A percentile compares a stretch with the other conserved stretches of the same genome.
Evolutionary conservation across 2,113 vertebrate genomes (phyloP).

Genomic region (Leptobrachium leishanense): DNA sequence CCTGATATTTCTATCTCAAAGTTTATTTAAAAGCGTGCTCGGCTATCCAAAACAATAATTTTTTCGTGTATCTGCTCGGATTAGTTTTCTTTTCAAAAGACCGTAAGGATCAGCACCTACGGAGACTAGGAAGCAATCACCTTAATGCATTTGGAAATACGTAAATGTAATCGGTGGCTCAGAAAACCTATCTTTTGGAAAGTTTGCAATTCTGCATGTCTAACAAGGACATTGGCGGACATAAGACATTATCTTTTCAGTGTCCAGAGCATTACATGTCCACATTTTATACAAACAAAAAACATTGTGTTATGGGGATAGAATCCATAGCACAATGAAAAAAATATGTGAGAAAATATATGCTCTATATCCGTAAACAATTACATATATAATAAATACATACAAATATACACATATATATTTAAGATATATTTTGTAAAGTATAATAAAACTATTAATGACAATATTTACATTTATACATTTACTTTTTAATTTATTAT

Average conservation of each 20-base stretch:
- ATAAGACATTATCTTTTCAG: constrained; percentile 20
- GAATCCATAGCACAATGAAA: neutral
- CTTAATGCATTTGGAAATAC: constrained; percentile 44
- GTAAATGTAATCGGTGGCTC: constrained; percentile 32
- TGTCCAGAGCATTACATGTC: neutral
- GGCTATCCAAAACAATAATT: constrained; percentile 31
- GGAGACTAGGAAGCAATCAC: constrained; percentile 41
- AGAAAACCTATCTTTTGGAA: constrained; percentile 32
- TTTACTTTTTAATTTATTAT: too few species aligned
- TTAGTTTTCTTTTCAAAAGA: constrained; percentile 31
- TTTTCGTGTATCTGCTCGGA: constrained; percentile 30
- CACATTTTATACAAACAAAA: neutral
- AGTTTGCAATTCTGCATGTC: constrained; percentile 18
- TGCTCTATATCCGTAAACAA: too few species aligned
- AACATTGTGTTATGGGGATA: neutral
- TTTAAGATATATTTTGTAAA: too few species aligned
- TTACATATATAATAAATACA: too few species aligned
- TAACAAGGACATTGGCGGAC: constrained; percentile 43
- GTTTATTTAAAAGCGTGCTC: constrained; percentile 46
- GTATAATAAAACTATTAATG: too few species aligned
- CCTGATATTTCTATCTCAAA: constrained; percentile 37
- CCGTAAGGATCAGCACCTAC: constrained; percentile 33
- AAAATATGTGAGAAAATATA: too few species aligned
- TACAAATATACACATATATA: too few species aligned
- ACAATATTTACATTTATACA: too few species aligned